Evolutionary conservation across 2,888 invertebrate genomes (phyloP).

Genomic region (Syrista parreyssii): DNA sequence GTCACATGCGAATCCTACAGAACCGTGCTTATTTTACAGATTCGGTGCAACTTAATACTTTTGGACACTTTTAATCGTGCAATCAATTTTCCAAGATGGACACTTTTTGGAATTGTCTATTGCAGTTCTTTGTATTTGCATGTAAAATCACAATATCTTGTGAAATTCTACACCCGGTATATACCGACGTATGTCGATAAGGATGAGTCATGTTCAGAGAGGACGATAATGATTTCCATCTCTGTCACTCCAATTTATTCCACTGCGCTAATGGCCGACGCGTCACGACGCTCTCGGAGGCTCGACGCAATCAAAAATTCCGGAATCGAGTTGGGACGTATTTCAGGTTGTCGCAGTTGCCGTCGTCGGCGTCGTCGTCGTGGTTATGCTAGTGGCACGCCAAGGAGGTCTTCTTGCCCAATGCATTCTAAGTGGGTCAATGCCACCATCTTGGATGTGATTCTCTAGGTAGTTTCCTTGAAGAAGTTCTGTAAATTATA

Average conservation of each 20-base stretch:
- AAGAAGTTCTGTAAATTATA: conserved; percentile 13
- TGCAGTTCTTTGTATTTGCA: not conserved
- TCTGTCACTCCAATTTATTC: not conserved
- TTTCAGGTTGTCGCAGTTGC: not conserved
- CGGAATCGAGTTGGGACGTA: not conserved
- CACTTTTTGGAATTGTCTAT: not conserved
- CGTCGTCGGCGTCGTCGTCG: not conserved
- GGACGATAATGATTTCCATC: not conserved
- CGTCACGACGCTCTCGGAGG: not conserved
- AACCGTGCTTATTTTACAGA: not conserved
- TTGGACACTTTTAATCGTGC: not conserved
- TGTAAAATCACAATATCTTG: not conserved
- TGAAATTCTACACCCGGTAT: not conserved
- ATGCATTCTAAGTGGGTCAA: conserved; percentile 24
- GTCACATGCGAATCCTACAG: not conserved
- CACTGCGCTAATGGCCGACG: not conserved
- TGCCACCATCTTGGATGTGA: conserved; percentile 17
- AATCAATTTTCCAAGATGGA: not conserved
- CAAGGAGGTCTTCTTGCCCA: conserved; percentile 13
- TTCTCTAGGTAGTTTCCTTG: conserved; percentile 9
- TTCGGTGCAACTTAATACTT: not conserved
- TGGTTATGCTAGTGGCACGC: not conserved
- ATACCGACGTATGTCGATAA: not conserved
- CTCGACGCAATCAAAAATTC: not conserved
- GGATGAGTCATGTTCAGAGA: not conserved